Conservation (phyloP, 2,797 vertebrate genomes). For the Dryobates pubescens region DNA sequence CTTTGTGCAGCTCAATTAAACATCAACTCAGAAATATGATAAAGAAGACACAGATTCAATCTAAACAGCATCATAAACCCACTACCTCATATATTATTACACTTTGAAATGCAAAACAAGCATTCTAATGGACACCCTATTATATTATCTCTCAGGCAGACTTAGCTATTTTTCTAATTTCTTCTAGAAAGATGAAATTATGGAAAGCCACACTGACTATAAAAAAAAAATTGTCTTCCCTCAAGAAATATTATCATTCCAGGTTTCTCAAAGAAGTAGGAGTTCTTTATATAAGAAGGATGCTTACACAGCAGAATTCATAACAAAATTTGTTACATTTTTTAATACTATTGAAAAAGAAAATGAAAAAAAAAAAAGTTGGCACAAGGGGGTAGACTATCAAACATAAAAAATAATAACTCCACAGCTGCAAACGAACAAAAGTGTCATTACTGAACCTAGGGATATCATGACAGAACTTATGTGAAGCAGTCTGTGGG, state of each 20-base stretch:
- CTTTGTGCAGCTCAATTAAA: background rate
- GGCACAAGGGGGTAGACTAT: background rate
- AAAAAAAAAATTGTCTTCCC: background rate
- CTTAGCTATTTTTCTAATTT: background rate
- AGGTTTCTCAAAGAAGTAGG: background rate
- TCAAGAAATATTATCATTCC: background rate
- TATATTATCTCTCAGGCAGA: background rate
- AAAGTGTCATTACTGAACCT: background rate
- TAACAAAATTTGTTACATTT: background rate
- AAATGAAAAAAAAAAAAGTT: background rate
- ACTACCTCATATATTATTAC: background rate
- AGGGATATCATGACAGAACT: background rate
- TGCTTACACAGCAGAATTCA: background rate
- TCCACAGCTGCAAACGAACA: background rate
- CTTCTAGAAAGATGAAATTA: background rate
- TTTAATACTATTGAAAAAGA: background rate
- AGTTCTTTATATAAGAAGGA: background rate
- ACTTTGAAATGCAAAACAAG: background rate
- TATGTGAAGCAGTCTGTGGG: background rate
- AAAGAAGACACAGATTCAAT: background rate
- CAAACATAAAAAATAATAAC: background rate
- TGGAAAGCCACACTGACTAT: background rate
- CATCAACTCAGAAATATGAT: background rate
- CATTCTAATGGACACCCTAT: background rate
- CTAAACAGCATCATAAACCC: background rate